Evolutionary conservation across 2,797 vertebrate species (phyloP).

Genomic region (Orientallactaga sibirica): DNA sequence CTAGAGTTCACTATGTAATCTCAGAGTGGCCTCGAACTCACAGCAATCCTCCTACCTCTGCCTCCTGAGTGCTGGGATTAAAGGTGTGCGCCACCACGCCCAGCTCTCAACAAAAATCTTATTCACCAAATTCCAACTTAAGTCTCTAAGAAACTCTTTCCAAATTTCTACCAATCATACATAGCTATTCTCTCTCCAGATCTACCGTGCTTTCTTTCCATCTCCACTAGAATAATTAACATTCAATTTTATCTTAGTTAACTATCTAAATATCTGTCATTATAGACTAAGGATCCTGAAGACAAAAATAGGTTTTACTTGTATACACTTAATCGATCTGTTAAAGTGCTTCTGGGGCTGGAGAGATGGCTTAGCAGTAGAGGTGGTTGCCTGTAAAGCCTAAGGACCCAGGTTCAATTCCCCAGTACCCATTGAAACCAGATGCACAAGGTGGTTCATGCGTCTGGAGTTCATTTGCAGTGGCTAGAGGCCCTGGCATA

Average conservation of each 20-base stretch:
- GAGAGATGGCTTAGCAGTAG: too few relatives aligned
- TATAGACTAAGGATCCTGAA: neutral
- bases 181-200: conserved; percentile 15
- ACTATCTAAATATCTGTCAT: neutral
- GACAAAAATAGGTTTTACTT: neutral
- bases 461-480: too few relatives aligned
- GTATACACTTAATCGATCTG: neutral
- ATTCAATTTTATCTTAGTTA: conserved; percentile 40
- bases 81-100: too few relatives aligned
- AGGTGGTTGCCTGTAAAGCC: too few relatives aligned
- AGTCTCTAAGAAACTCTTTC: conserved; percentile 17
- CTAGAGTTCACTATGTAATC: too few relatives aligned
- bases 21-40: too few relatives aligned
- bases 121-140: conserved; percentile 54
- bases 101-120: conserved; percentile 4
- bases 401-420: too few relatives aligned
- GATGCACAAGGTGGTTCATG: too few relatives aligned
- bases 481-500: too few relatives aligned
- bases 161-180: neutral
- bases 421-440: too few relatives aligned
- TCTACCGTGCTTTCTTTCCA: neutral
- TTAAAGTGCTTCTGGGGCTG: neutral
- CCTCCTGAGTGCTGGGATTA: too few relatives aligned
- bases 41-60: too few relatives aligned
- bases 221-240: neutral